Percentiles rank a stretch among this genome's conserved stretches.
Conservation (phyloP, 1,140 invertebrate genomes). For the Mylabris phalerata region DNA sequence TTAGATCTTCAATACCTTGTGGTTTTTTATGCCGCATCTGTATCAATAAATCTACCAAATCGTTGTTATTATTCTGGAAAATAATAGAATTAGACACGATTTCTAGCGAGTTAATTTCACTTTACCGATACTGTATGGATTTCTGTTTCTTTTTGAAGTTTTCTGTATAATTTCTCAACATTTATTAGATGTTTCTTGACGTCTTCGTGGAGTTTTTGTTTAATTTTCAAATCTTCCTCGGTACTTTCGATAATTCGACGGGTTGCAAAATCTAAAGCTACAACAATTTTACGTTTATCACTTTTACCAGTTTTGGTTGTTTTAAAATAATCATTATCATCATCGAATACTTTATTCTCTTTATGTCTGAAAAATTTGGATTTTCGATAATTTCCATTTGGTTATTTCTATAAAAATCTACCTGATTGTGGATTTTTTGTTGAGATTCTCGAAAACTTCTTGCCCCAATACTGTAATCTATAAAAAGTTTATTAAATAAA, state of each 20-base stretch:
- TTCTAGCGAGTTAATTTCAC: background rate
- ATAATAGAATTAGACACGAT: background rate
- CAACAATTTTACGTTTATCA: constrained; percentile 49
- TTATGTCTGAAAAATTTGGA: constrained; percentile 21
- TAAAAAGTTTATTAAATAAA: background rate
- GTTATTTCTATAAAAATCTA: constrained; percentile 6
- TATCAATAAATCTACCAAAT: constrained; percentile 30
- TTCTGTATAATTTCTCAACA: constrained; percentile 30
- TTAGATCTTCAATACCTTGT: constrained; percentile 21
- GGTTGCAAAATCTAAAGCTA: constrained; percentile 81
- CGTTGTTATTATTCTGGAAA: constrained; percentile 27
- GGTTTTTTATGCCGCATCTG: constrained; percentile 34
- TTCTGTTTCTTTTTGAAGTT: constrained; percentile 27
- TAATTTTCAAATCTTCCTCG: constrained; percentile 28
- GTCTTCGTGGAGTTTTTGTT: constrained; percentile 26
- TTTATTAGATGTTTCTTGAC: constrained; percentile 30
- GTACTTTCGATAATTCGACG: constrained; percentile 41
- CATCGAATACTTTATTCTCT: constrained; percentile 86
- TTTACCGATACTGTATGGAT: background rate
- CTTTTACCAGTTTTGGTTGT: constrained; percentile 63
- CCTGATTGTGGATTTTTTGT: constrained; percentile 21
- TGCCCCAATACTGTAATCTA: background rate
- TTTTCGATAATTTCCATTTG: background rate
- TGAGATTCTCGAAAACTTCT: constrained; percentile 3
- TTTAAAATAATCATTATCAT: constrained; percentile 90